Conservation (phyloP, 1,140 invertebrate genomes). For the Hyphantria cunea region DNA sequence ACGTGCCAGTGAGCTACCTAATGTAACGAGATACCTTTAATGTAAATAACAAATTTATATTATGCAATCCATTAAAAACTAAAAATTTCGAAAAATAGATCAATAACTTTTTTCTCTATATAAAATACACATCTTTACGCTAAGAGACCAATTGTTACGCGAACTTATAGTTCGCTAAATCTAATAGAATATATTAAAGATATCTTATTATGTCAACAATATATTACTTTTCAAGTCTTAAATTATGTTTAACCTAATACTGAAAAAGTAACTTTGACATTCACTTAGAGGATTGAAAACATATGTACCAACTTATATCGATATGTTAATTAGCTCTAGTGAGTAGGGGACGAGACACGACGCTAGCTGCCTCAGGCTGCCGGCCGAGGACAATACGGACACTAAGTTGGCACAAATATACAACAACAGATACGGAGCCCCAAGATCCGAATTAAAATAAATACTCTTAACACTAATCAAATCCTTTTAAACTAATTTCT, state of each 20-base stretch:
- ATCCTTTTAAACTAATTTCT: constrained; percentile 61
- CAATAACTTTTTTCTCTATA: constrained; percentile 51
- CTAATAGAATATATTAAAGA: constrained; percentile 24
- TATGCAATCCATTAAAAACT: constrained; percentile 45
- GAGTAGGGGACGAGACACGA: constrained; percentile 33
- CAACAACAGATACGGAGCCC: constrained; percentile 53
- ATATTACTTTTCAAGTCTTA: constrained; percentile 70
- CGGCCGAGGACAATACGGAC: constrained; percentile 9
- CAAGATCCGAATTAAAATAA: constrained; percentile 56
- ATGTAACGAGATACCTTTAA: constrained; percentile 20
- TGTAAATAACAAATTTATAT: constrained; percentile 35
- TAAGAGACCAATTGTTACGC: constrained; percentile 60
- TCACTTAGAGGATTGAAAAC: constrained; percentile 39
- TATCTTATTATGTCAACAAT: constrained; percentile 47
- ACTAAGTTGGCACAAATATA: constrained; percentile 72
- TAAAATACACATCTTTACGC: constrained; percentile 56
- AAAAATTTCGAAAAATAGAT: constrained; percentile 71
- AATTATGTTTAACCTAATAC: constrained; percentile 69
- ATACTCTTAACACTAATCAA: constrained; percentile 72
- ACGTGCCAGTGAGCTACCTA: constrained; percentile 22
- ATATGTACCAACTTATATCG: constrained; percentile 62
- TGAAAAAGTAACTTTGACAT: constrained; percentile 65
- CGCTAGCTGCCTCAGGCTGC: constrained; percentile 13
- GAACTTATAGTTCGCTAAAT: constrained; percentile 33
- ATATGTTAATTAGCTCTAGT: constrained; percentile 54